phyloP scores from a whole-genome alignment of 2,888 invertebrate genomes.

The Thymelicus sylvestris region DNA sequence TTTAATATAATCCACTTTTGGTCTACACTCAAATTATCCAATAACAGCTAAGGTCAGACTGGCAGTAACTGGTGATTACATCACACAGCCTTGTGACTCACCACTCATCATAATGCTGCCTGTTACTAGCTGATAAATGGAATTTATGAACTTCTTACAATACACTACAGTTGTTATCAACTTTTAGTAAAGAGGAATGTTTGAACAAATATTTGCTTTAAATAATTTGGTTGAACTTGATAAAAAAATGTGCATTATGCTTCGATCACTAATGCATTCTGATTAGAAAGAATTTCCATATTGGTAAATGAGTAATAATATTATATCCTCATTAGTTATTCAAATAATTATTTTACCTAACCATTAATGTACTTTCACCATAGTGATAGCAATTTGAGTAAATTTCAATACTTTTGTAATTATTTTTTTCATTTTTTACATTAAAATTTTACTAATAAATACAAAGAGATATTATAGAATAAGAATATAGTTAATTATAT shows the following conservation, averaged over 20 bases:
- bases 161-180: neutral
- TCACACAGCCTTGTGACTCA: conserved; percentile 53
- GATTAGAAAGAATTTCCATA: too few species aligned
- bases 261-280: too few species aligned
- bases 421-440: too few species aligned
- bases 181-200: neutral
- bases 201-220: neutral
- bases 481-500: neutral
- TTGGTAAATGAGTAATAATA: too few species aligned
- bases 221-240: neutral
- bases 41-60: conserved; percentile 60
- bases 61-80: conserved; percentile 59
- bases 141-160: neutral
- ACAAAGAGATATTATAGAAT: too few species aligned
- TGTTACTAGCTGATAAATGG: conserved; percentile 22
- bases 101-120: conserved; percentile 39
- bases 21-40: conserved; percentile 19
- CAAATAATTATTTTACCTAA: too few species aligned
- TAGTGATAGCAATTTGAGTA: too few species aligned
- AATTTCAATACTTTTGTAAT: too few species aligned
- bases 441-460: too few species aligned
- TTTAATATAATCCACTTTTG: conserved; percentile 5
- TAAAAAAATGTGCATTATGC: neutral
- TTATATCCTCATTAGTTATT: too few species aligned
- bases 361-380: too few species aligned